These are phyloP conservation scores for Diploscapter pachys DNA, from an alignment of 1,140 invertebrate species.

Conservation along the genomic window DNA sequence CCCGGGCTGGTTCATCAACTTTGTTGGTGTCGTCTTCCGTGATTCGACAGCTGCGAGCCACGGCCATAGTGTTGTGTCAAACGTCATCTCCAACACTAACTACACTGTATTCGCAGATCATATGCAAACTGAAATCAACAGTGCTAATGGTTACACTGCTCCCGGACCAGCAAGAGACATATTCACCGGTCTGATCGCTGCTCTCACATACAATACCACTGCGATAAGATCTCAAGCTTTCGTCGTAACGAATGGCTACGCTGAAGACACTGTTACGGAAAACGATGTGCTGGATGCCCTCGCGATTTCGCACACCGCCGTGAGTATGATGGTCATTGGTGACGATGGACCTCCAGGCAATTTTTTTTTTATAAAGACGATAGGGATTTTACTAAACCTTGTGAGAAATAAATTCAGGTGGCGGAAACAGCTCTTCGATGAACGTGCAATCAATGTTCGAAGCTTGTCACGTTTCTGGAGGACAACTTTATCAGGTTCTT, in stretches of 20 bases:
- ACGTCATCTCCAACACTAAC: constrained; percentile 3
- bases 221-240: constrained; percentile 9
- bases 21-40: constrained; percentile 33
- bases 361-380: too few relatives aligned
- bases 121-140: constrained; percentile 1
- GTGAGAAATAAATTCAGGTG: too few relatives aligned
- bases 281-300: constrained; percentile 10
- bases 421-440: too few relatives aligned
- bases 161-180: constrained; percentile 9
- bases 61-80: constrained; percentile 12
- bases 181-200: constrained; percentile 18
- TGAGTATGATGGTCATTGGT: neutral
- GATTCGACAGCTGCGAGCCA: constrained; percentile 13
- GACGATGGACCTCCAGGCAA: too few relatives aligned
- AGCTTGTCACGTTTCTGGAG: too few relatives aligned
- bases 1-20: constrained; percentile 26
- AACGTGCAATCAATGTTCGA: too few relatives aligned
- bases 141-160: neutral
- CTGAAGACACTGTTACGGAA: constrained; percentile 17
- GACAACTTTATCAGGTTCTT: neutral
- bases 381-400: too few relatives aligned
- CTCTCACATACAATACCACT: constrained; percentile 2
- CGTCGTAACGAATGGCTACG: constrained; percentile 20
- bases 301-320: constrained; percentile 17
- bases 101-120: constrained; percentile 14